Evolutionary conservation across 2,888 invertebrate species (phyloP).

Genomic region (Zeuzera pyrina): DNA sequence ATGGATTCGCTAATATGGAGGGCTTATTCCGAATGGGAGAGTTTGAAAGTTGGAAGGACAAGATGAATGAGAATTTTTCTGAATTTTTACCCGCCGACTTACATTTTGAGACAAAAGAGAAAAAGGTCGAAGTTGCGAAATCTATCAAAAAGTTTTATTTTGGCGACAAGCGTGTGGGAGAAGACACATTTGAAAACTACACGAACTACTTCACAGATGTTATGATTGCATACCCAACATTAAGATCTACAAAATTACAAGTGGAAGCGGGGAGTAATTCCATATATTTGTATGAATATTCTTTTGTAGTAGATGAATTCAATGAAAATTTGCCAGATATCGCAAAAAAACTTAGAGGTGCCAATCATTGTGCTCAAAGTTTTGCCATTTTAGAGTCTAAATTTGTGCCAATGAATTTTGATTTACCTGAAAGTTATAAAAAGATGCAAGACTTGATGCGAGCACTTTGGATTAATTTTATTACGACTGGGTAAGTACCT

Average conservation of each 20-base stretch:
- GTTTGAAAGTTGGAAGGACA: conserved; percentile 30
- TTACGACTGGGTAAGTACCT: conserved; percentile 29
- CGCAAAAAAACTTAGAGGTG: conserved; percentile 25
- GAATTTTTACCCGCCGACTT: too few relatives aligned
- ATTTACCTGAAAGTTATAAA: conserved; percentile 14
- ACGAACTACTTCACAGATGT: conserved; percentile 42
- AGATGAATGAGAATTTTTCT: too few relatives aligned
- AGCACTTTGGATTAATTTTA: conserved; percentile 32
- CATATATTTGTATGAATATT: too few relatives aligned
- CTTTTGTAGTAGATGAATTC: too few relatives aligned
- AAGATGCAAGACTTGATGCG: conserved; percentile 20
- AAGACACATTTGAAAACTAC: conserved; percentile 23
- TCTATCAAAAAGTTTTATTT: too few relatives aligned
- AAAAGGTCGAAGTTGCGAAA: too few relatives aligned
- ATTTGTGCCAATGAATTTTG: conserved; percentile 3
- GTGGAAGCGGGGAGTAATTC: too few relatives aligned
- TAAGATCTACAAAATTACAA: too few relatives aligned
- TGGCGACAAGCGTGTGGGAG: conserved; percentile 21
- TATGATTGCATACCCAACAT: conserved; percentile 22
- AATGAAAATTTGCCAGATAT: conserved; percentile 15
- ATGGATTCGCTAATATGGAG: too few relatives aligned
- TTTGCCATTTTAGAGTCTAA: conserved; percentile 13
- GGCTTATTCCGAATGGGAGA: conserved; percentile 18
- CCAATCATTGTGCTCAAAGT: conserved; percentile 31
- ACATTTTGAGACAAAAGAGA: too few relatives aligned